Evolutionary conservation across 2,113 vertebrate species (phyloP).

Genomic region (Spizaetus ornatus): DNA sequence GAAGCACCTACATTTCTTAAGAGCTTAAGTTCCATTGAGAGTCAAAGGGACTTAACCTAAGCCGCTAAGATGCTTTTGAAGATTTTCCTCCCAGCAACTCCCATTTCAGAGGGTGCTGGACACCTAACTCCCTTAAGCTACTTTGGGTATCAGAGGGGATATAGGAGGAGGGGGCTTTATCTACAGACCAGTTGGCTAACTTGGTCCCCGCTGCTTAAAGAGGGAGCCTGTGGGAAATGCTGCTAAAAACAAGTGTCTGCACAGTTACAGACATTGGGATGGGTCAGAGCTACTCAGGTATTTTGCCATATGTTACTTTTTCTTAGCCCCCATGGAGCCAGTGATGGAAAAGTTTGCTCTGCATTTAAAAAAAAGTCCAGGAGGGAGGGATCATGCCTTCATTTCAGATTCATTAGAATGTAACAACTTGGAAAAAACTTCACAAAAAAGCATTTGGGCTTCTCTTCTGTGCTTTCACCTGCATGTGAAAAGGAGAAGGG

Average conservation of each 20-base stretch:
- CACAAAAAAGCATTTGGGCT: background rate
- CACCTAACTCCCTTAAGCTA: constrained; percentile 31
- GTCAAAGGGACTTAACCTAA: constrained; percentile 51
- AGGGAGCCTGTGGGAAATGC: background rate
- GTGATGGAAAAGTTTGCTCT: background rate
- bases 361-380: background rate
- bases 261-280: background rate
- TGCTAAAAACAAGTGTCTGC: background rate
- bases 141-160: background rate
- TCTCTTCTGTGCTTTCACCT: background rate
- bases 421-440: background rate
- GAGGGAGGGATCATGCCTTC: background rate
- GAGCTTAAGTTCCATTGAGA: constrained; percentile 40
- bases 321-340: background rate
- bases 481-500: background rate
- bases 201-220: accelerated
- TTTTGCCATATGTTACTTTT: background rate
- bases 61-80: constrained; percentile 53
- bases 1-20: constrained; percentile 33
- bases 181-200: background rate
- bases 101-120: constrained; percentile 10
- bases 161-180: background rate
- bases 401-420: background rate
- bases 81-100: constrained; percentile 37
- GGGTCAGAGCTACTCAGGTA: background rate